phyloP scores from a whole-genome alignment of 2,888 invertebrate genomes.

The Orthosia gracilis region DNA sequence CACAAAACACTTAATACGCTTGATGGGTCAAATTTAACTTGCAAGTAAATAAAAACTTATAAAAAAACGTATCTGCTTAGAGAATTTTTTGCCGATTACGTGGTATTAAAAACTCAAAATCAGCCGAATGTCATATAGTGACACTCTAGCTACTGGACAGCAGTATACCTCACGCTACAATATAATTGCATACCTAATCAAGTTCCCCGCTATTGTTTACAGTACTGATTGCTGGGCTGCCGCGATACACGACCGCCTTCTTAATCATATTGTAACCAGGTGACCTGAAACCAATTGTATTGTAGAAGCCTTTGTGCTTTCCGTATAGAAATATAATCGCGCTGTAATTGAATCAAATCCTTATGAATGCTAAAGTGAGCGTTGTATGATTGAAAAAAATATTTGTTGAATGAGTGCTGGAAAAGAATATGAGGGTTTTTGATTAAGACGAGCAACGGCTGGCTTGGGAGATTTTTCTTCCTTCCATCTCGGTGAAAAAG shows the following conservation, averaged over 20 bases:
- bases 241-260: constrained; percentile 34
- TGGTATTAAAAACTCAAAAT: too few species aligned
- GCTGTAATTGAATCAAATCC: constrained; percentile 13
- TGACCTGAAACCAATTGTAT: constrained; percentile 25
- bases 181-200: constrained; percentile 48
- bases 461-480: neutral
- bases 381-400: neutral
- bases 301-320: constrained; percentile 8
- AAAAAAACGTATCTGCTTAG: too few species aligned
- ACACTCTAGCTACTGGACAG: too few species aligned
- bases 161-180: constrained; percentile 4
- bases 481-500: neutral
- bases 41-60: too few species aligned
- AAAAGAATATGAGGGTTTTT: neutral
- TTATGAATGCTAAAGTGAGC: neutral
- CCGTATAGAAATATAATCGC: neutral
- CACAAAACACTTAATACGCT: too few species aligned
- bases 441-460: neutral
- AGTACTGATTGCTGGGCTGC: constrained; percentile 39
- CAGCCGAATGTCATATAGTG: too few species aligned
- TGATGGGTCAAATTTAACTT: too few species aligned
- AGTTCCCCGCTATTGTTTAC: constrained; percentile 22
- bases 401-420: neutral
- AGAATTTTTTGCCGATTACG: too few species aligned
- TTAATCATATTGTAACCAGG: constrained; percentile 26